These are phyloP conservation scores for Falco berigora DNA, from an alignment of 2,797 vertebrate genomes.

Conservation along the genomic window DNA sequence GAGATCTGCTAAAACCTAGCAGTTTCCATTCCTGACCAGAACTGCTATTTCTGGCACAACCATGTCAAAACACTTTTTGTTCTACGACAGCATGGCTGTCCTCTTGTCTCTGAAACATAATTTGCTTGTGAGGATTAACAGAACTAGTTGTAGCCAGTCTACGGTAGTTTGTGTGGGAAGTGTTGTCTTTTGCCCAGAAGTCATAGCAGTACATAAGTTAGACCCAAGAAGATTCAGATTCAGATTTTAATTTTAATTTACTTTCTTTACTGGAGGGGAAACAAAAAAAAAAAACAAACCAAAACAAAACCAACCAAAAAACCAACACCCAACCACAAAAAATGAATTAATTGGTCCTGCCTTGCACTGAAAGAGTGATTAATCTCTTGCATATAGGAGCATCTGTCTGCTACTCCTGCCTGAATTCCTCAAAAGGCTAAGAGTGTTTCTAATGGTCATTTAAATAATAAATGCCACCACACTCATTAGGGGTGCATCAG, in stretches of 20 bases:
- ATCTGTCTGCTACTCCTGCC: constrained; percentile 35
- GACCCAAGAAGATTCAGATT: not conserved
- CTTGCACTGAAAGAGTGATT: constrained; percentile 4
- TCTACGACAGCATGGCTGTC: not conserved
- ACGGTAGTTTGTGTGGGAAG: not conserved
- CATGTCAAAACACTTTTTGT: not conserved
- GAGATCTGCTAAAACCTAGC: not conserved
- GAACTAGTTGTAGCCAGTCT: not conserved
- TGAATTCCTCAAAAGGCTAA: constrained; percentile 48
- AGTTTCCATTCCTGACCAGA: not conserved
- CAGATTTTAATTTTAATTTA: not conserved
- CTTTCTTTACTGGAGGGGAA: not conserved
- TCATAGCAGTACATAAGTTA: not conserved
- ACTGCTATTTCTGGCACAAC: not conserved
- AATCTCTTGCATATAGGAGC: constrained; percentile 1
- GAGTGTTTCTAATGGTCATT: constrained; percentile 60
- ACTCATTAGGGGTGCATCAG: constrained; percentile 48
- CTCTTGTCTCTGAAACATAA: not conserved
- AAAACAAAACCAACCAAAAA: not conserved
- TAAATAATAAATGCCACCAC: constrained; percentile 65
- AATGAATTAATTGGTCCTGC: not conserved
- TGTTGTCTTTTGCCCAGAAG: not conserved
- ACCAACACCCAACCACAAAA: not conserved
- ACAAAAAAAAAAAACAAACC: not conserved
- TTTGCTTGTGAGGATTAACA: not conserved